These are phyloP conservation scores for Actinernus sp. DNA, from an alignment of 92 coral and sea anemone species.

Conservation along the genomic window DNA sequence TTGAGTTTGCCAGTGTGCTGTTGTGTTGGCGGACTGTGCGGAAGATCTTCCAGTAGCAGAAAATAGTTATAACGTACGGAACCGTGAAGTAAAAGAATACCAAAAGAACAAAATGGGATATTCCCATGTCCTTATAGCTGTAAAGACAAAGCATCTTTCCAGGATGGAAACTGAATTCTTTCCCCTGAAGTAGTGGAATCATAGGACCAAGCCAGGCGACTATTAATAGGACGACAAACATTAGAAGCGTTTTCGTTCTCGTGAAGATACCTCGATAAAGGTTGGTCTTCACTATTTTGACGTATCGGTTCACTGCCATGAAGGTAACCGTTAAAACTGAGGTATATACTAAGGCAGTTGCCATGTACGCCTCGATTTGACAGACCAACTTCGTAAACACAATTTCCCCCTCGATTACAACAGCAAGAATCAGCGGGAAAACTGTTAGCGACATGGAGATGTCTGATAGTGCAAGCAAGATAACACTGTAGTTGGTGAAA, in stretches of 20 bases:
- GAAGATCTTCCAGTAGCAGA: conserved; percentile 3
- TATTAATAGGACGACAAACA: neutral
- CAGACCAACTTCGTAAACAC: neutral
- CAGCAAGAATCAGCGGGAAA: conserved; percentile 1
- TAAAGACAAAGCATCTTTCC: conserved; percentile 16
- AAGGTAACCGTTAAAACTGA: conserved; percentile 11
- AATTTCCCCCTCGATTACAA: neutral
- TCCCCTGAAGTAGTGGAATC: conserved; percentile 2
- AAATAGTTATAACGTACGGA: conserved; percentile 14
- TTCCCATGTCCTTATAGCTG: neutral
- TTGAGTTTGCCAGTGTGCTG: neutral
- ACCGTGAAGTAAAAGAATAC: neutral
- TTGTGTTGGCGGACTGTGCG: conserved; percentile 14
- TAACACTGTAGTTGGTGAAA: conserved; percentile 6
- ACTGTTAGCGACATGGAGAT: conserved; percentile 2
- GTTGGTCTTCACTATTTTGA: conserved; percentile 14
- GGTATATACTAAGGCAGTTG: neutral
- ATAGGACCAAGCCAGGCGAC: conserved; percentile 12
- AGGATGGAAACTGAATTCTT: conserved; percentile 5
- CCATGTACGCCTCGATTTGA: neutral
- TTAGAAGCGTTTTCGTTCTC: neutral
- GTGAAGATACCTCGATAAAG: conserved; percentile 6
- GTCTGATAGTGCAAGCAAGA: conserved; percentile 13
- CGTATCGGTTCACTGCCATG: conserved; percentile 21
- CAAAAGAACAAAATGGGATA: neutral